Evolutionary conservation across 2,113 vertebrate genomes (phyloP), one percentile per base, ranked within the genome.

Genomic region (Axis porcinus): DNA sequence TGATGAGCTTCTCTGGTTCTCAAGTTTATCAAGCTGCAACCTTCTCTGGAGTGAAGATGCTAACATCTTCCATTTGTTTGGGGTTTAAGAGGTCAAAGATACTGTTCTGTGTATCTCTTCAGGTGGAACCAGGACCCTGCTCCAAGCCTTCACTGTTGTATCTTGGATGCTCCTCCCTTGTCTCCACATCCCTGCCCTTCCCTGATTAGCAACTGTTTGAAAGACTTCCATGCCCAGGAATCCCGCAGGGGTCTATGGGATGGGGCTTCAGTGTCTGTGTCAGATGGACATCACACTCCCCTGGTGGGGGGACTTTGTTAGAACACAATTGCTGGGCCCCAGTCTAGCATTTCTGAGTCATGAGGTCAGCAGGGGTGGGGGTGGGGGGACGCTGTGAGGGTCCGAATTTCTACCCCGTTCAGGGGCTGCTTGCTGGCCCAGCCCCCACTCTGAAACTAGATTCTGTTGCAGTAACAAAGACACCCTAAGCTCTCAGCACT

Each of bases 261-360:
- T 30, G 67, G 67, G 67, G n/a, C 17, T 79, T 17, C 8, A 16
- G 30, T 16, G 60, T 33, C 60, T 64, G 60, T 1, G 30, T n/a
- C 9, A 6, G 19, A 3, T 0, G 14, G 50, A 15, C 50, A 2
- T 23, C 58, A 13, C 10, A 3, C 16, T 55, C 54, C 7, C 33
- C 64, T 11, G 17, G 2, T 54, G 33, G 89, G 40, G 16, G 27
- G 7, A 36, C 28, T 50, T 21, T 16, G 11, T 11, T 10, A 21
- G 12, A 3, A 12, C 19, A 5, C 0, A 7, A 1, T 2, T 1
- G 25, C 33, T 1, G 54, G 70, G 54, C 88, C 12, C 64, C 17
- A 50, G 6, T 15, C 2, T 40, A 11, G 76, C 4, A 5, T 21
- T n/a, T 6, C n/a, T 52, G 45, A 12, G 12, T 33, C n/a, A 0